Percentiles rank a stretch among this genome's conserved stretches.
Conservation (phyloP, 2,797 vertebrate genomes). For the Aphelocoma californica region DNA sequence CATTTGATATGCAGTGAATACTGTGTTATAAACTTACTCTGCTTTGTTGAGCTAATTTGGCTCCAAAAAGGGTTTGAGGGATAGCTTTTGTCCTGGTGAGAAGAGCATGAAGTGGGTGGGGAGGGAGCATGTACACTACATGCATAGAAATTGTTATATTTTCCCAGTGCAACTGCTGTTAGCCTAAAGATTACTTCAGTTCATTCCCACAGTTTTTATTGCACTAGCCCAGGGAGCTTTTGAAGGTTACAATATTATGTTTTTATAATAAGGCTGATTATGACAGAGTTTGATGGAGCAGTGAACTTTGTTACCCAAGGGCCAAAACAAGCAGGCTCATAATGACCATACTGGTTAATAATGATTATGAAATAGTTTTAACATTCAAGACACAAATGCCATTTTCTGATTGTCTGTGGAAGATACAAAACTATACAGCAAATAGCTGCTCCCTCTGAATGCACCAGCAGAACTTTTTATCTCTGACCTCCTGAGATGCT, state of each 20-base stretch:
- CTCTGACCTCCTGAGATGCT: background rate
- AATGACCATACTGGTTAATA: constrained; percentile 25
- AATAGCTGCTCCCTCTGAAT: background rate
- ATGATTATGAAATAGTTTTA: constrained; percentile 15
- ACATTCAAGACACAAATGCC: constrained; percentile 20
- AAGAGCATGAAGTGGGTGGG: background rate
- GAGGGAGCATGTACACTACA: background rate
- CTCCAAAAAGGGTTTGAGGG: constrained; percentile 46
- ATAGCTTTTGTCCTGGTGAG: constrained; percentile 32
- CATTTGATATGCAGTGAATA: constrained; percentile 46
- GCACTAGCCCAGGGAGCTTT: constrained; percentile 47
- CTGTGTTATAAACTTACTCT: constrained; percentile 4
- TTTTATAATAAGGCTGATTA: constrained; percentile 65
- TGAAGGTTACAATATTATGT: constrained; percentile 63
- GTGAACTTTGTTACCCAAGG: constrained; percentile 46
- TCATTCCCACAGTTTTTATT: constrained; percentile 51
- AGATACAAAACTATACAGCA: background rate
- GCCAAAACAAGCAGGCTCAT: constrained; percentile 24
- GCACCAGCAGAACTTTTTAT: background rate
- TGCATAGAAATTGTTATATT: constrained; percentile 39
- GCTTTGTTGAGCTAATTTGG: constrained; percentile 64
- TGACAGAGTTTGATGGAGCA: constrained; percentile 44
- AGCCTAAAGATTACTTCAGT: constrained; percentile 56
- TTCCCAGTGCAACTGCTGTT: constrained; percentile 52
- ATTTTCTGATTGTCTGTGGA: background rate